Percentiles rank a stretch among this genome's conserved stretches.
Conservation (phyloP, 2,888 invertebrate species). For the Drosophila tanythrix region DNA sequence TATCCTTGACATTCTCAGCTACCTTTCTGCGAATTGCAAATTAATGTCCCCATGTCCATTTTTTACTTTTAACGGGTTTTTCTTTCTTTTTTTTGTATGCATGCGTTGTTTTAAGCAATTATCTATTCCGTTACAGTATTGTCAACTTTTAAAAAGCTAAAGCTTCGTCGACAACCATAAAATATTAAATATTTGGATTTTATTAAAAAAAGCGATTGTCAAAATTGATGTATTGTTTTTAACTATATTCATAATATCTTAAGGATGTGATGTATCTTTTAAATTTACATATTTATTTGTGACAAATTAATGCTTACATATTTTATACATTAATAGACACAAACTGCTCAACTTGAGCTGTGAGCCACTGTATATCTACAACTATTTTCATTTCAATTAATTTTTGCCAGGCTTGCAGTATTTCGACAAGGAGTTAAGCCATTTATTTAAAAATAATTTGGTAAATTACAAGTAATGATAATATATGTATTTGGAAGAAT, state of each 20-base stretch:
- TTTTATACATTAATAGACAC: neutral
- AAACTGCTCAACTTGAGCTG: neutral
- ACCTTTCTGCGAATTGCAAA: constrained; percentile 50
- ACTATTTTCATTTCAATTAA: neutral
- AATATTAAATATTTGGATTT: neutral
- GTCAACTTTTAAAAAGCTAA: neutral
- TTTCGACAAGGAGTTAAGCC: neutral
- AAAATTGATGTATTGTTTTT: neutral
- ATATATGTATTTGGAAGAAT: too few species aligned
- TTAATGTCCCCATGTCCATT: constrained; percentile 35
- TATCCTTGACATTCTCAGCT: constrained; percentile 58
- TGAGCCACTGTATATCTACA: too few species aligned
- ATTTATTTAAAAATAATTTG: neutral
- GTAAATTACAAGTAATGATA: too few species aligned
- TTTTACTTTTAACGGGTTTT: constrained; percentile 55
- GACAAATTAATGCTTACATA: neutral
- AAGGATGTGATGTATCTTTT: neutral
- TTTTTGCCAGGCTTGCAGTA: neutral
- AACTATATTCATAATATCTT: neutral
- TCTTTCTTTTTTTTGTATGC: constrained; percentile 11
- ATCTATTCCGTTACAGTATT: constrained; percentile 21
- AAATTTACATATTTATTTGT: neutral
- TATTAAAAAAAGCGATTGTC: neutral
- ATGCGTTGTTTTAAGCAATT: constrained; percentile 36
- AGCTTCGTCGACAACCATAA: neutral